phyloP scores from a whole-genome alignment of 2,113 vertebrate genomes.

The Eclectus roratus region DNA sequence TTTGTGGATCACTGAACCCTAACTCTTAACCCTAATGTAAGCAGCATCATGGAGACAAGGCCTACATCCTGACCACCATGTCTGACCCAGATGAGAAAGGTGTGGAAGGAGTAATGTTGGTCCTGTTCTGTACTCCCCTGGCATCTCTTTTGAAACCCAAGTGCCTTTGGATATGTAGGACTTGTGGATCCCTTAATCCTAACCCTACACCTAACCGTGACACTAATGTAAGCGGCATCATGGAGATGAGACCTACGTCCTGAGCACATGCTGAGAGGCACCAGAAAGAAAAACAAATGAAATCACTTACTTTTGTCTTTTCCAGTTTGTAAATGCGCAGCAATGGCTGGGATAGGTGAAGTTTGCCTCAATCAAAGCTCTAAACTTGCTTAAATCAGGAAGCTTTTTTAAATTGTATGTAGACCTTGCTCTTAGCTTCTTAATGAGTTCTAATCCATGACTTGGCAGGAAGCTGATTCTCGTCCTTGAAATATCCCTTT shows the following conservation, averaged over 20 bases:
- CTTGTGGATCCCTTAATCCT: background rate
- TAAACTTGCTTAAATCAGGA: conserved; percentile 83
- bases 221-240: background rate
- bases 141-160: background rate
- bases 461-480: conserved; percentile 83
- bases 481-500: conserved; percentile 91
- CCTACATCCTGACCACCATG: background rate
- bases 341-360: conserved; percentile 96
- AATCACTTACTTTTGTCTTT: conserved; percentile 76
- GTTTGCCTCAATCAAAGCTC: conserved; percentile 80
- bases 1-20: background rate
- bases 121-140: background rate
- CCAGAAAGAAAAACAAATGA: background rate
- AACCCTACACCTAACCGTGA: background rate
- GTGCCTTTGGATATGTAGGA: background rate
- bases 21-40: background rate
- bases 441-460: conserved; percentile 82
- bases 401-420: conserved; percentile 85
- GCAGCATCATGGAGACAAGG: background rate
- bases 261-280: background rate
- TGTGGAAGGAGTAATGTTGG: background rate
- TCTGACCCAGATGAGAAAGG: background rate
- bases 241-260: background rate
- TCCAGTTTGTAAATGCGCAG: conserved; percentile 87
- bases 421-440: conserved; percentile 82